Base-by-base conservation (phyloP, 2,888 invertebrate genomes). In the Eupelmus urozonus region DNA sequence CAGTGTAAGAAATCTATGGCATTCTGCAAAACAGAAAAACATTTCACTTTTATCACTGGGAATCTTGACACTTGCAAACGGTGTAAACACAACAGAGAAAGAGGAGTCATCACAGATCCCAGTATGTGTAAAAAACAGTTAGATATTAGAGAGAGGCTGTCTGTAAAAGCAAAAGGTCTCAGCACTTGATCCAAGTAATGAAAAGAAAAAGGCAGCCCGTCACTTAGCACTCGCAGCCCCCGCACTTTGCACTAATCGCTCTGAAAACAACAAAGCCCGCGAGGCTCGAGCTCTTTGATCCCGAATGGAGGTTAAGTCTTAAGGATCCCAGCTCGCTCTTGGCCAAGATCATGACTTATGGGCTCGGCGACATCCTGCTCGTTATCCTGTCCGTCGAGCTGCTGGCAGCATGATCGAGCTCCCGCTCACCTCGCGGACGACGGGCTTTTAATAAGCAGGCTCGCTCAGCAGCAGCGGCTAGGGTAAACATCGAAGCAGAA, bases 401-500 rank as follows among this genome's bases (percentile, higher is more conserved):
- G 20, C 2, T 34, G 5, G 34, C 34, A 34, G 9, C 3, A 34
- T 16, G 45, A 23, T 69, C 55, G 55, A 59, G 16, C 25, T 9
- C 18, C 4, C 34, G 16, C 57, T 73, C 29, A 65, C 62, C 72
- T 57, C 29, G 63, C 40, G 55, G 45, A 20, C n/a, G n/a, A n/a
- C n/a, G n/a, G n/a, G n/a, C n/a, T n/a, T n/a, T n/a, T n/a, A n/a
- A n/a, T n/a, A n/a, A n/a, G n/a, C 63, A 42, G 27, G n/a, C 51
- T 34, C 23, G 62, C 62, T n/a, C 51, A 51, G 51, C 34, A 51
- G 11, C 16, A 25, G 45, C 60, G 11, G 27, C 9, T 3, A 60
- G 2, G 25, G 42, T 53, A 72, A 72, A 72, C 72, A 72, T 72
- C 63, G 72, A 45, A 63, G 53, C 53, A 63, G 62, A 40, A 63